These are phyloP conservation scores for Nycteola revayana DNA, from an alignment of 2,888 invertebrate species.

Conservation along the genomic window DNA sequence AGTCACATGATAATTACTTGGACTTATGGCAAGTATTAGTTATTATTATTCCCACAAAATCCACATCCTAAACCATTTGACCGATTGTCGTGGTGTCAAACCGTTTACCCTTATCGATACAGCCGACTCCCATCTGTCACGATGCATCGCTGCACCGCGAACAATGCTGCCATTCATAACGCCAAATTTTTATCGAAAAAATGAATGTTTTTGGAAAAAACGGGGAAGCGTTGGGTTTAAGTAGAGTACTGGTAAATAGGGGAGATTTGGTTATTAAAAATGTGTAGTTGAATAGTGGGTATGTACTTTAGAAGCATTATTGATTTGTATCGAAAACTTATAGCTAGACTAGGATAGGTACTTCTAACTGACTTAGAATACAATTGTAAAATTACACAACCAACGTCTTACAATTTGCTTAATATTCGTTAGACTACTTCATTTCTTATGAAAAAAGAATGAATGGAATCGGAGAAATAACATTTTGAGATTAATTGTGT, in stretches of 20 bases:
- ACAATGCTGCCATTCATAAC: slow-evolving; percentile 65
- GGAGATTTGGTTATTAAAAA: slow-evolving; percentile 5
- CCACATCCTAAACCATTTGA: slow-evolving; percentile 39
- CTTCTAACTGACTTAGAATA: too few relatives aligned
- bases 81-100: slow-evolving; percentile 71
- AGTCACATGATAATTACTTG: too few relatives aligned
- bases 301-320: too few relatives aligned
- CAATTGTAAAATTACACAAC: too few relatives aligned
- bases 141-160: slow-evolving; percentile 52
- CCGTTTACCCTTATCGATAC: slow-evolving; percentile 68
- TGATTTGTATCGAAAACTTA: too few relatives aligned
- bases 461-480: too few relatives aligned
- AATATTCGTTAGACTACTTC: too few relatives aligned
- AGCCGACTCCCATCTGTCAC: slow-evolving; percentile 58
- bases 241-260: background rate
- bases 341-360: too few relatives aligned
- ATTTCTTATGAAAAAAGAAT: too few relatives aligned
- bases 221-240: slow-evolving; percentile 33
- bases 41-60: slow-evolving; percentile 12
- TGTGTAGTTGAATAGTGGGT: background rate
- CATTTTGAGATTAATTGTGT: too few relatives aligned
- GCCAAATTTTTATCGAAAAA: slow-evolving; percentile 55
- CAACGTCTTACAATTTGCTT: too few relatives aligned
- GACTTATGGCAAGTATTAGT: background rate
- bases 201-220: slow-evolving; percentile 52